Conservation (phyloP, 2,797 vertebrate genomes). For the Hephaestus fuliginosus region DNA sequence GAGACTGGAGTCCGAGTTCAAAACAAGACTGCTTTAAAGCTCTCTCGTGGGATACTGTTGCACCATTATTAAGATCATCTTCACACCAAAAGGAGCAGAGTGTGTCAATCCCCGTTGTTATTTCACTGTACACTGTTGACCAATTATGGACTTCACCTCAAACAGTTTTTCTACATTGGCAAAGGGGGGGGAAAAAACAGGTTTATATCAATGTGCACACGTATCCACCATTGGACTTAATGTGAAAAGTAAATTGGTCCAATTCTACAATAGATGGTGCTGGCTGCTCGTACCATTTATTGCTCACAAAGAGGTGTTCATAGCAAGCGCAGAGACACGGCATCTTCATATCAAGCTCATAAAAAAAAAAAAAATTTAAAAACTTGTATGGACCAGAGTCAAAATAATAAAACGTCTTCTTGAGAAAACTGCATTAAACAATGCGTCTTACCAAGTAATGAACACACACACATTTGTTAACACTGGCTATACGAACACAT, state of each 20-base stretch:
- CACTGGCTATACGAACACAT: conserved; percentile 51
- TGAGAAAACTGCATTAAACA: conserved; percentile 31
- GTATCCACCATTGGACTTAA: conserved; percentile 46
- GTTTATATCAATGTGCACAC: conserved; percentile 34
- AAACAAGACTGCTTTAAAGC: conserved; percentile 77
- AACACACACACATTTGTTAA: conserved; percentile 43
- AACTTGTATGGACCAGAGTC: conserved; percentile 18
- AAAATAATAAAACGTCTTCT: conserved; percentile 21
- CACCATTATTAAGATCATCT: conserved; percentile 47
- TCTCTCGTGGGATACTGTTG: conserved; percentile 38
- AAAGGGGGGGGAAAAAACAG: background rate
- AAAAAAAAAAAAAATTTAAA: conserved; percentile 22
- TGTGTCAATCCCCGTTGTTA: conserved; percentile 30
- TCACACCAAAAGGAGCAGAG: conserved; percentile 25
- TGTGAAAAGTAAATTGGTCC: conserved; percentile 36
- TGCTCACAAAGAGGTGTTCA: conserved; percentile 32
- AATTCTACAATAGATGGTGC: conserved; percentile 50
- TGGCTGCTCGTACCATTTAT: conserved; percentile 36
- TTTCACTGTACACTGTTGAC: conserved; percentile 35
- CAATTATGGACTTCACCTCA: conserved; percentile 34
- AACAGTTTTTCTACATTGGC: conserved; percentile 20
- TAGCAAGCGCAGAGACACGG: conserved; percentile 27
- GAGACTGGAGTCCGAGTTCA: conserved; percentile 66
- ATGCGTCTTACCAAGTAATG: conserved; percentile 35
- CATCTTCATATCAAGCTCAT: conserved; percentile 26